These are phyloP conservation scores for Mongoloraphidia duomilia DNA, from an alignment of 2,888 invertebrate genomes.

Conservation along the genomic window DNA sequence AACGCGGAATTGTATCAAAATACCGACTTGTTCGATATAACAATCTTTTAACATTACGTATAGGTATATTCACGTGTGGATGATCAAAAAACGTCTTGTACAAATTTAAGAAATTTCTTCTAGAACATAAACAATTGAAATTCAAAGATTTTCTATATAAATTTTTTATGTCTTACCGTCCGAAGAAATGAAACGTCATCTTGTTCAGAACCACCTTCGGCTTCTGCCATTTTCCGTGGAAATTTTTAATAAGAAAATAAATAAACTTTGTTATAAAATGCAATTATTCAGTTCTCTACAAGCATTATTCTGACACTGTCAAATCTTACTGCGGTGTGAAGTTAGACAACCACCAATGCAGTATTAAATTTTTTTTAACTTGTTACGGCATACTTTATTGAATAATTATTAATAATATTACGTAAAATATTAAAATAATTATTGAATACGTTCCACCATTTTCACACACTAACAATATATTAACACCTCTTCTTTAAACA, in stretches of 20 bases:
- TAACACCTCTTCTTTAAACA: too few species aligned
- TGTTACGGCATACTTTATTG: not conserved
- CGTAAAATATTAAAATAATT: not conserved
- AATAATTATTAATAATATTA: not conserved
- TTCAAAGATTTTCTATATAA: not conserved
- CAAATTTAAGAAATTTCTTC: not conserved
- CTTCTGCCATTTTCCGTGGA: constrained; percentile 62
- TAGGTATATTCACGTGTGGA: too few species aligned
- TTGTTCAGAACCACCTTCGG: constrained; percentile 93
- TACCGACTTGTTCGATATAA: too few species aligned
- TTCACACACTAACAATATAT: too few species aligned
- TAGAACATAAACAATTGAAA: not conserved
- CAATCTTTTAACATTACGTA: too few species aligned
- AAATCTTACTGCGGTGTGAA: not conserved
- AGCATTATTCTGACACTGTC: not conserved
- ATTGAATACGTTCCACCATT: too few species aligned
- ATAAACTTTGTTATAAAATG: not conserved
- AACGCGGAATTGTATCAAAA: too few species aligned
- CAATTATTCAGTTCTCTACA: not conserved
- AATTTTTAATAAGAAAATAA: not conserved
- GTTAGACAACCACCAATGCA: not conserved
- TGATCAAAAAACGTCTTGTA: too few species aligned
- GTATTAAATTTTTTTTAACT: not conserved
- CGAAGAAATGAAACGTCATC: constrained; percentile 99
- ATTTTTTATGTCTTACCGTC: constrained; percentile 59